phyloP scores from a whole-genome alignment of 2,888 invertebrate genomes.

The Shargacucullia verbasci region DNA sequence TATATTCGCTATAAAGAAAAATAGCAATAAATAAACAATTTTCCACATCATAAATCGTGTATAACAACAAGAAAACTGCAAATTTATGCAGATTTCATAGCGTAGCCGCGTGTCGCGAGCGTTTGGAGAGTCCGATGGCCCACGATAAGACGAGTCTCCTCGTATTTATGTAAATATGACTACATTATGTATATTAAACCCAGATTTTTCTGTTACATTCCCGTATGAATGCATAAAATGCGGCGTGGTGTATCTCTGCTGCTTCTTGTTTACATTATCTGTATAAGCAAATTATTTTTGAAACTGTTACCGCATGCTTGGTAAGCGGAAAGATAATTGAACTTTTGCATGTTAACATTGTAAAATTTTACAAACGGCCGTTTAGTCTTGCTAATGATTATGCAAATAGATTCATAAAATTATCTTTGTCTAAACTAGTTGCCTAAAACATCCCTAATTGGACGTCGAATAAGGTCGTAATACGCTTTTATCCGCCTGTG shows the following conservation, averaged over 20 bases:
- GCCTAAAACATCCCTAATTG: no score
- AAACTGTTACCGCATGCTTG: slow-evolving; percentile 27
- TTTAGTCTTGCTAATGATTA: slow-evolving; percentile 14
- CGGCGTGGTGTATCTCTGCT: slow-evolving; percentile 33
- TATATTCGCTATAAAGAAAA: slow-evolving; percentile 63
- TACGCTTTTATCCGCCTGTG: no score
- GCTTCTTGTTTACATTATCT: slow-evolving; percentile 42
- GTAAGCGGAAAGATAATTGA: slow-evolving; percentile 37
- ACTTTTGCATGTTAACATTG: slow-evolving; percentile 14
- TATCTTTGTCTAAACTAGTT: no score
- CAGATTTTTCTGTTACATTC: slow-evolving; percentile 70
- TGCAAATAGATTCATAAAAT: no score
- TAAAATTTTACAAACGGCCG: slow-evolving; percentile 17
- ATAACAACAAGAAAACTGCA: slow-evolving; percentile 84
- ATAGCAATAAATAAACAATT: slow-evolving; percentile 81
- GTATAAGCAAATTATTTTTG: slow-evolving; percentile 32
- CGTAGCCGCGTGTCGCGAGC: slow-evolving; percentile 71
- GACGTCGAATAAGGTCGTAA: no score
- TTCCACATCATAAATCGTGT: slow-evolving; percentile 78
- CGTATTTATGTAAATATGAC: slow-evolving; percentile 75
- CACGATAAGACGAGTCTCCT: slow-evolving; percentile 63
- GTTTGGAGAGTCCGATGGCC: slow-evolving; percentile 64
- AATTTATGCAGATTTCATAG: slow-evolving; percentile 84
- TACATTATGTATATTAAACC: slow-evolving; percentile 69
- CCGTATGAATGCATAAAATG: slow-evolving; percentile 53